phyloP scores from a whole-genome alignment of 1,140 invertebrate genomes.

The Megalonaias nervosa region DNA sequence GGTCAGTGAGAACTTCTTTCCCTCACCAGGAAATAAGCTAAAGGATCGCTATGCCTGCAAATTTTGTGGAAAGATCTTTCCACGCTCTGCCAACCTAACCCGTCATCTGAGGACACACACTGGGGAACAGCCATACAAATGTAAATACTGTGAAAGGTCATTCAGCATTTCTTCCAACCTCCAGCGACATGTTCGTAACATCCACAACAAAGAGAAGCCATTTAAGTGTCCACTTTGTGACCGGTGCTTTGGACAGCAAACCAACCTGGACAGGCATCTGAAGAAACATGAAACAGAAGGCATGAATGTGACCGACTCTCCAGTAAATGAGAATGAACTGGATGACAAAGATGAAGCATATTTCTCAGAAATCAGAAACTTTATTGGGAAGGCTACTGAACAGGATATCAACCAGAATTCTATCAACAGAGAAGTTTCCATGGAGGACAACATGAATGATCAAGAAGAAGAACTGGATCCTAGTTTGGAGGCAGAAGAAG shows the following conservation, averaged over 20 bases:
- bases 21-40: constrained; percentile 73
- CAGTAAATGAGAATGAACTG: constrained; percentile 78
- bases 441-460: constrained; percentile 38
- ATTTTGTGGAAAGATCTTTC: constrained; percentile 96
- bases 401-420: constrained; percentile 33
- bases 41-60: constrained; percentile 97
- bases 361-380: constrained; percentile 90
- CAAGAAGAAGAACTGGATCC: constrained; percentile 35
- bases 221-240: constrained; percentile 84
- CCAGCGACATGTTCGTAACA: constrained; percentile 99
- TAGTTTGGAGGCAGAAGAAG: constrained; percentile 41
- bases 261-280: constrained; percentile 95
- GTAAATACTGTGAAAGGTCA: constrained; percentile 96
- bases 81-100: constrained; percentile 96
- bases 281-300: constrained; percentile 91
- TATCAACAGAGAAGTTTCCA: constrained; percentile 64
- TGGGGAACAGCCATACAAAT: constrained; percentile 96
- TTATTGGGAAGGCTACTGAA: constrained; percentile 82
- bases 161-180: constrained; percentile 99
- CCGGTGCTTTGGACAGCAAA: constrained; percentile 97
- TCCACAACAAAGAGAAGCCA: constrained; percentile 94
- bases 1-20: constrained; percentile 24
- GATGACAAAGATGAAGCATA: constrained; percentile 80
- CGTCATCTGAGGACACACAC: constrained; percentile 97
- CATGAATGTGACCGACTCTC: constrained; percentile 79